These are phyloP conservation scores for Drosophila rufa DNA, from an alignment of 1,140 invertebrate species.

Conservation along the genomic window DNA sequence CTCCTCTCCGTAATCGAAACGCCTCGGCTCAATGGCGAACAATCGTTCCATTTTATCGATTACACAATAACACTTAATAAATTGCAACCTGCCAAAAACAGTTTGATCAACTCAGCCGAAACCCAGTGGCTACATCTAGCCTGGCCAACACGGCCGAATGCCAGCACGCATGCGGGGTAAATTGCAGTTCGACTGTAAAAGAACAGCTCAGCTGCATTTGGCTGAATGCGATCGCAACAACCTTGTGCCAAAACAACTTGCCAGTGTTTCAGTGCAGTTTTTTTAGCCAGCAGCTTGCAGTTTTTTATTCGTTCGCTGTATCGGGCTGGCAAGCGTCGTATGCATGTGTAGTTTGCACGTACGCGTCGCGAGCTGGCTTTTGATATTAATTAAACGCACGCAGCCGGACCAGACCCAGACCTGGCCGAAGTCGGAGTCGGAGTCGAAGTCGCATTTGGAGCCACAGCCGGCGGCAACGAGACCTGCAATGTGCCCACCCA, in stretches of 20 bases:
- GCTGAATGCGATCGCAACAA: slow-evolving; percentile 69
- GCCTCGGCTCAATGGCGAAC: slow-evolving; percentile 4
- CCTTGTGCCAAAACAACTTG: slow-evolving; percentile 83
- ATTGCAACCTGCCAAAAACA: slow-evolving; percentile 69
- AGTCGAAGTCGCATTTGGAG: slow-evolving; percentile 26
- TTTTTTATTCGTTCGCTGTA: slow-evolving; percentile 16
- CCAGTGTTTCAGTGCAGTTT: slow-evolving; percentile 44
- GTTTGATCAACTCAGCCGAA: slow-evolving; percentile 54
- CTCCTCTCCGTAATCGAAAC: not conserved
- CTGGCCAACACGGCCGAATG: slow-evolving; percentile 42
- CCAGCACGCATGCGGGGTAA: slow-evolving; percentile 44
- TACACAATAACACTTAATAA: slow-evolving; percentile 55
- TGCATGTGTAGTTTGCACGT: slow-evolving; percentile 46
- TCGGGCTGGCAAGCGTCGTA: slow-evolving; percentile 9
- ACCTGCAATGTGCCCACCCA: slow-evolving; percentile 69
- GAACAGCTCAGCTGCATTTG: slow-evolving; percentile 41
- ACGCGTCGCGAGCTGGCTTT: slow-evolving; percentile 62
- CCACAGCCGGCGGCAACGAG: slow-evolving; percentile 45
- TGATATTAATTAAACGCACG: slow-evolving; percentile 80
- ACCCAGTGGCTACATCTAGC: slow-evolving; percentile 39
- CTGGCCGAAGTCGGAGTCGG: slow-evolving; percentile 16
- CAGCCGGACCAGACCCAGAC: slow-evolving; percentile 41
- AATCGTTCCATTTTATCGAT: slow-evolving; percentile 62
- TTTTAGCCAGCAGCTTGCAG: slow-evolving; percentile 4
- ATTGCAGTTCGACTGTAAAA: slow-evolving; percentile 27